Percentiles rank a stretch among this genome's conserved stretches.
Conservation (phyloP, 2,113 vertebrate species). For the Coregonus clupeaformis region DNA sequence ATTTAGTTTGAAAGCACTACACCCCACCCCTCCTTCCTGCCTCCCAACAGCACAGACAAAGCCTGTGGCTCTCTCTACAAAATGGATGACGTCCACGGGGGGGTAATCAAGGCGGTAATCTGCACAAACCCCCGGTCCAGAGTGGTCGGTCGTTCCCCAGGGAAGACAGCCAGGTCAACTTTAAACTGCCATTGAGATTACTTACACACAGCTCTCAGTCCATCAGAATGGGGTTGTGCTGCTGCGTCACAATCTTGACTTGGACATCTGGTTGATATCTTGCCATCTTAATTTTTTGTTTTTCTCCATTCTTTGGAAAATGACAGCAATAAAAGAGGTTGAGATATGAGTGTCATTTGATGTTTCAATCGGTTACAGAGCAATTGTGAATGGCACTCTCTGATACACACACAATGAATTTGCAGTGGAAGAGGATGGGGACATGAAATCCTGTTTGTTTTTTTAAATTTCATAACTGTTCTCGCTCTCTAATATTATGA, state of each 20-base stretch:
- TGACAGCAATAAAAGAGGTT: neutral
- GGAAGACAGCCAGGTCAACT: conserved; percentile 7
- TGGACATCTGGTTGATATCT: too few species aligned
- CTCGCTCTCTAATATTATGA: neutral
- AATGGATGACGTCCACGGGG: conserved; percentile 4
- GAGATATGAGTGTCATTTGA: neutral
- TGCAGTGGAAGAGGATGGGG: neutral
- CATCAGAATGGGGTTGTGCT: neutral
- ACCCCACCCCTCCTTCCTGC: neutral
- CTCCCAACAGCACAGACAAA: conserved; percentile 9
- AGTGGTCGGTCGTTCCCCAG: neutral
- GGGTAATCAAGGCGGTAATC: conserved; percentile 15
- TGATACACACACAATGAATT: neutral
- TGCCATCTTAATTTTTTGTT: too few species aligned
- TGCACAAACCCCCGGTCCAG: conserved; percentile 12
- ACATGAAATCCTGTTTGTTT: too few species aligned
- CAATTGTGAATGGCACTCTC: neutral
- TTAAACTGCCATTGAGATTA: conserved; percentile 16
- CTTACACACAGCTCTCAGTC: neutral
- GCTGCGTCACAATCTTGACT: neutral
- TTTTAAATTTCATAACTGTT: neutral
- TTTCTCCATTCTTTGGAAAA: neutral
- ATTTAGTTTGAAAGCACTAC: conserved; percentile 28
- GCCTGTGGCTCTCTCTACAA: conserved; percentile 8
- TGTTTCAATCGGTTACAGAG: neutral